Percentiles rank a stretch among this genome's conserved stretches.
phyloP scores from a whole-genome alignment of 2,888 invertebrate genomes.

The Ophioninae sp. region DNA sequence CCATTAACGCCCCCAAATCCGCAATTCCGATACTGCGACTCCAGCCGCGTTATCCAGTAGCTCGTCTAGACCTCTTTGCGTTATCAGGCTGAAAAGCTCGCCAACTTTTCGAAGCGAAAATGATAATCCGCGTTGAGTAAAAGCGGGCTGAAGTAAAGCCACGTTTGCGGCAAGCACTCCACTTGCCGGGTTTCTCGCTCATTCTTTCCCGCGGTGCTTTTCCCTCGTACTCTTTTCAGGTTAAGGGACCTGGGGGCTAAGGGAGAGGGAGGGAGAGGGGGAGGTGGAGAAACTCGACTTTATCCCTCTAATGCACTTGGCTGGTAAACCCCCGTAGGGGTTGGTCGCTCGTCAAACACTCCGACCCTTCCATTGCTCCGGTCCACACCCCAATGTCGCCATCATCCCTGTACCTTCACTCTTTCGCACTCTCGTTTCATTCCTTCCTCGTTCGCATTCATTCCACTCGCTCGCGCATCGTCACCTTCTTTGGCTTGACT shows the following conservation, averaged over 20 bases:
- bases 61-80: conserved; percentile 12
- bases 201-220: conserved; percentile 33
- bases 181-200: conserved; percentile 49
- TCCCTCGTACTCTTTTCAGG: conserved; percentile 41
- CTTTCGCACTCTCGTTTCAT: conserved; percentile 40
- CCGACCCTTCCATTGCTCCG: conserved; percentile 58
- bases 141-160: conserved; percentile 61
- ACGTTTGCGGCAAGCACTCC: conserved; percentile 49
- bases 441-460: conserved; percentile 48
- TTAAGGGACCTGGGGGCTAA: not conserved
- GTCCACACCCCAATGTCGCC: conserved; percentile 27
- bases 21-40: not conserved
- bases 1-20: not conserved
- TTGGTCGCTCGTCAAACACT: conserved; percentile 66
- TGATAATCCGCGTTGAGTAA: conserved; percentile 66
- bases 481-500: conserved; percentile 42
- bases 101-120: conserved; percentile 50
- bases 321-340: conserved; percentile 65
- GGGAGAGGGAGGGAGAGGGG: too few species aligned
- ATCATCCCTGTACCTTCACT: conserved; percentile 47
- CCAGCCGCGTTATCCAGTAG: conserved; percentile 15
- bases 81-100: conserved; percentile 62
- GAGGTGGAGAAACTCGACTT: conserved; percentile 65
- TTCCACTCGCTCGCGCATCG: conserved; percentile 42
- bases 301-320: conserved; percentile 71